Base-by-base conservation (phyloP, 2,888 invertebrate species). In the Stenodera caucasica region DNA sequence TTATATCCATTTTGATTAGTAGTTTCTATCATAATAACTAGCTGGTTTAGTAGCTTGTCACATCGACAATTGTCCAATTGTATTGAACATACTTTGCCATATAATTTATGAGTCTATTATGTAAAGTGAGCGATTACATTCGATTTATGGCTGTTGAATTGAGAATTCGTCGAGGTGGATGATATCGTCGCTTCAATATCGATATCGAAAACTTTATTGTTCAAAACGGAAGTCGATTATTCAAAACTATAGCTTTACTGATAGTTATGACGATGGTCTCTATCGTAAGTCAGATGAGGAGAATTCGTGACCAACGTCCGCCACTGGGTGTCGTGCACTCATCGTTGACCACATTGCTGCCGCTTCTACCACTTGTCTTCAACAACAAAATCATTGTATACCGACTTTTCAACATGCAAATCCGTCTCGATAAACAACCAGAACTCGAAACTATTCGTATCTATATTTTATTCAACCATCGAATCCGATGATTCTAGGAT, bases 271-370 rank as follows among this genome's bases (percentile, higher is more conserved):
- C 69, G 61, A 60, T 54, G 29, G 33, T n/a, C n/a, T 60, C 55
- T 54, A 55, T 63, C 64, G 61, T 70, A 70, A 70, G 66, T 67
- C 62, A 67, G 67, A 63, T 50, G 64, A 66, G 58, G 65, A 64
- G 61, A 67, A 68, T 72, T 74, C 74, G 73, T 73, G 74, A 74
- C 71, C 70, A 61, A 66, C 57, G 68, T 57, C 71, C 67, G 69
- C 70, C 69, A 69, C 70, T 53, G 69, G 63, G 67, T 72, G 70
- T 72, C 71, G 71, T 71, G 72, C 70, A 62, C 59, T 68, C 68
- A 63, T 68, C 68, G 68, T 67, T 70, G 70, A 70, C 71, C 71
- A 71, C 67, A 67, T 67, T 65, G 65, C 65, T 65, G 67, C 67
- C 63, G 69, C 69, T 70, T 69, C 68, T 53, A 37, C 59, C 35